These are phyloP conservation scores for Rhingia campestris DNA, from an alignment of 2,888 invertebrate genomes.

Conservation along the genomic window DNA sequence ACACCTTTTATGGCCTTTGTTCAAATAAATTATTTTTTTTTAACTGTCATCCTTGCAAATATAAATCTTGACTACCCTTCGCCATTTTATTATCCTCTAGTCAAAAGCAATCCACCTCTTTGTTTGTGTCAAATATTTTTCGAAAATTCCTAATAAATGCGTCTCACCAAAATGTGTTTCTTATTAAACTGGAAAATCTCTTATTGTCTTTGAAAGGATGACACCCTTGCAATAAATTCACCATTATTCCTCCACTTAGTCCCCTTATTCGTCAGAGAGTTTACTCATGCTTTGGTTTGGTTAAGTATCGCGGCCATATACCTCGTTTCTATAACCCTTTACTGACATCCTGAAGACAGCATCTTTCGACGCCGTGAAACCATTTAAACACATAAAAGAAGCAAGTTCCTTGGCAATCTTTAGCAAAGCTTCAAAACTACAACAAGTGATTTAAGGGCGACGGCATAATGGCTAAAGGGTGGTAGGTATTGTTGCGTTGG, in stretches of 20 bases:
- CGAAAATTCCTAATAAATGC: too few relatives aligned
- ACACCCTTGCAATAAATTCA: slow-evolving; percentile 38
- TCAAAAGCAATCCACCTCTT: too few relatives aligned
- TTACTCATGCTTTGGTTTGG: slow-evolving; percentile 24
- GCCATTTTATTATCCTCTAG: too few relatives aligned
- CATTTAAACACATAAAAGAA: slow-evolving; percentile 40
- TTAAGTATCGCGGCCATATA: slow-evolving; percentile 32
- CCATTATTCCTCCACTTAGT: slow-evolving; percentile 37
- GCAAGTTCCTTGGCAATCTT: slow-evolving; percentile 33
- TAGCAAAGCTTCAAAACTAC: slow-evolving; percentile 51
- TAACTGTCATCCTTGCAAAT: too few relatives aligned
- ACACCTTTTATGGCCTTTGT: too few relatives aligned
- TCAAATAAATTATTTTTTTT: too few relatives aligned
- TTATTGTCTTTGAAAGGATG: slow-evolving; percentile 12
- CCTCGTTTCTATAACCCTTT: slow-evolving; percentile 39
- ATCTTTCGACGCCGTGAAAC: slow-evolving; percentile 35
- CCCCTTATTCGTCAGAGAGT: slow-evolving; percentile 12
- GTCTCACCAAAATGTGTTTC: too few relatives aligned
- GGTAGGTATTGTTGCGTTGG: not conserved
- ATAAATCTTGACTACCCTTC: too few relatives aligned
- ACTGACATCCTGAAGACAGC: slow-evolving; percentile 29
- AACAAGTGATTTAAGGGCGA: slow-evolving; percentile 41
- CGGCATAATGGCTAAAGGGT: not conserved
- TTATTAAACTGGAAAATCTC: not conserved
- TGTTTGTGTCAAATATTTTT: too few relatives aligned